A percentile compares a stretch with the other conserved stretches of the same genome.
phyloP scores from a whole-genome alignment of 2,797 vertebrate genomes.

The Eulemur albifrons region DNA sequence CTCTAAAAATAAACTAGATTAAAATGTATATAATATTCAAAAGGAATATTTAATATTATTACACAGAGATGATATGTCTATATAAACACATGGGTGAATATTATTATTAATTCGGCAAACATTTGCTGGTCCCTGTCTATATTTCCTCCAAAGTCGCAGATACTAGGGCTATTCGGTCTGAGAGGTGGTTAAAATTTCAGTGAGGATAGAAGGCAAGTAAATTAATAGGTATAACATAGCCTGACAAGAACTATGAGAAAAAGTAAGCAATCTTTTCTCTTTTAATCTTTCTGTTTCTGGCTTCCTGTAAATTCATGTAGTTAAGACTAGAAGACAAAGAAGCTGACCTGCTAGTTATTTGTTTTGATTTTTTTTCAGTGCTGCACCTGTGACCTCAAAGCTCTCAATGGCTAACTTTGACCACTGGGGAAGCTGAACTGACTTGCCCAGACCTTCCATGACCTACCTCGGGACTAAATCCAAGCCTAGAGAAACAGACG shows the following conservation, averaged over 20 bases:
- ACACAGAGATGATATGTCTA: background rate
- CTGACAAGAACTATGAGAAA: background rate
- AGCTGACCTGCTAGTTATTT: background rate
- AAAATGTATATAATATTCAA: background rate
- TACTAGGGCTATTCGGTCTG: background rate
- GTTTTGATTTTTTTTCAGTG: slow-evolving; percentile 30
- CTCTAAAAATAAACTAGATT: background rate
- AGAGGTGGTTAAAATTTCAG: background rate
- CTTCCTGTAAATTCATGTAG: background rate
- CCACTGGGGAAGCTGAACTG: slow-evolving; percentile 30
- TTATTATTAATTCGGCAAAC: background rate
- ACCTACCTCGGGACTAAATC: slow-evolving; percentile 28
- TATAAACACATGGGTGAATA: background rate
- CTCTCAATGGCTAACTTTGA: background rate
- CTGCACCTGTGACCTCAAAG: slow-evolving; percentile 60
- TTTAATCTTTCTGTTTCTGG: background rate
- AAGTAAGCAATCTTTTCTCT: background rate
- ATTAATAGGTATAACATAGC: background rate
- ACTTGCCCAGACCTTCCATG: slow-evolving; percentile 45
- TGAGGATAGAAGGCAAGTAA: background rate
- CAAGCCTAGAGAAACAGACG: background rate
- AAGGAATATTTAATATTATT: background rate
- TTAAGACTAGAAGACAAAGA: background rate
- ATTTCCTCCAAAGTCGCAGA: background rate
- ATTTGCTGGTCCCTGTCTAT: background rate